Conservation (phyloP, 2,797 vertebrate genomes). For the Macrochelys suwanniensis region DNA sequence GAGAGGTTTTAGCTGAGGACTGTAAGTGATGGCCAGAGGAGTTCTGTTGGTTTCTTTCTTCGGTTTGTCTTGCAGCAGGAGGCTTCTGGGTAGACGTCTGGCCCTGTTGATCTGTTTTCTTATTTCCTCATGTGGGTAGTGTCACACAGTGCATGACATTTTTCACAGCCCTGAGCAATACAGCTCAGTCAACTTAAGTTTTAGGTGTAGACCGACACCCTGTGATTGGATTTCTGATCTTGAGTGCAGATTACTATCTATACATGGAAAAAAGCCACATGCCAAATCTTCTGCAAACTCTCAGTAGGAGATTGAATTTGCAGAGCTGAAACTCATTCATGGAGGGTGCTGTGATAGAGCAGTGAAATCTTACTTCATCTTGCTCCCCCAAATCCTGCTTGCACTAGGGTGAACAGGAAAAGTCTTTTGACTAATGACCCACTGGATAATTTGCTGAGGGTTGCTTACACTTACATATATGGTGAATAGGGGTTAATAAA, state of each 20-base stretch:
- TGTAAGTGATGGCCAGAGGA: too few species aligned
- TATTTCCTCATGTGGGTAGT: too few species aligned
- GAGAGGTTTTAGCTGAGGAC: too few species aligned
- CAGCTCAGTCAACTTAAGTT: fast-evolving
- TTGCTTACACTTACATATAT: neutral
- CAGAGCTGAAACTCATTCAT: fast-evolving
- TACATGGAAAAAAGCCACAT: neutral
- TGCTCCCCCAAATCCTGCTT: neutral
- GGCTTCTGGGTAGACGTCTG: too few species aligned
- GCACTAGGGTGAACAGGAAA: fast-evolving
- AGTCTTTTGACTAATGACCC: neutral
- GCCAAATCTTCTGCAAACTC: neutral
- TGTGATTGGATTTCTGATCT: neutral
- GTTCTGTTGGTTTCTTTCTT: too few species aligned
- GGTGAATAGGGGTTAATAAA: neutral
- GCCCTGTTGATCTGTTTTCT: too few species aligned
- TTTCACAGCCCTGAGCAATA: neutral
- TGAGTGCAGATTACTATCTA: neutral
- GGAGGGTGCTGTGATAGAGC: neutral
- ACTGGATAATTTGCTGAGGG: neutral
- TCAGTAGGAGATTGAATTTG: too few species aligned
- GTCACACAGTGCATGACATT: neutral
- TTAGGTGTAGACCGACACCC: neutral
- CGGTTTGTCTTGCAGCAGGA: too few species aligned
- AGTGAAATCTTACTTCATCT: fast-evolving